These are phyloP conservation scores for Ia io DNA, from an alignment of 2,113 vertebrate genomes.

Conservation along the genomic window DNA sequence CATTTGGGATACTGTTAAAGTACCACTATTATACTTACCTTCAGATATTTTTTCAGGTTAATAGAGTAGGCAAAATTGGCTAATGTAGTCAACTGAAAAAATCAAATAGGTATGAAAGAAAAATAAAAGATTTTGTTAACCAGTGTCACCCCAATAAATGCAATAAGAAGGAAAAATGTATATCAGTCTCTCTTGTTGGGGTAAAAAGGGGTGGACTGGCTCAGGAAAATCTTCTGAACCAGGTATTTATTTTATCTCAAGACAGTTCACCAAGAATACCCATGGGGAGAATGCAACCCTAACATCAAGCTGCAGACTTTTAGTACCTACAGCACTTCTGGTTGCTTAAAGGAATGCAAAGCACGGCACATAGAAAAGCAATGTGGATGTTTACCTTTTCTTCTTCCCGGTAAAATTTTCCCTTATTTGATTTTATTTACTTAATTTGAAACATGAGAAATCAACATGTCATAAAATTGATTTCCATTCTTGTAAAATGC, in stretches of 20 bases:
- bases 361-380: conserved; percentile 76
- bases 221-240: neutral
- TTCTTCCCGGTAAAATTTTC: conserved; percentile 82
- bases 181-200: neutral
- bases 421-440: neutral
- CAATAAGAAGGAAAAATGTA: neutral
- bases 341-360: conserved; percentile 85
- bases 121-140: neutral
- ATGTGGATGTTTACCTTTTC: conserved; percentile 84
- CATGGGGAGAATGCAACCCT: conserved; percentile 87
- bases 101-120: neutral
- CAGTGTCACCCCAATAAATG: too few species aligned
- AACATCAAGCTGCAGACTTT: conserved; percentile 75
- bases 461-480: neutral
- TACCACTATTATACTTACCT: neutral
- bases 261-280: conserved; percentile 85
- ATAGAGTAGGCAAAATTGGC: neutral
- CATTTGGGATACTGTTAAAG: neutral
- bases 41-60: neutral
- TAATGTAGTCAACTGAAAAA: neutral
- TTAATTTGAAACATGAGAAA: neutral
- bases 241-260: conserved; percentile 44
- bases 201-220: neutral
- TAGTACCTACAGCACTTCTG: conserved; percentile 80
- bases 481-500: neutral